Evolutionary conservation across 2,888 invertebrate species (phyloP).

Genomic region (Aspidiotus rigidus): DNA sequence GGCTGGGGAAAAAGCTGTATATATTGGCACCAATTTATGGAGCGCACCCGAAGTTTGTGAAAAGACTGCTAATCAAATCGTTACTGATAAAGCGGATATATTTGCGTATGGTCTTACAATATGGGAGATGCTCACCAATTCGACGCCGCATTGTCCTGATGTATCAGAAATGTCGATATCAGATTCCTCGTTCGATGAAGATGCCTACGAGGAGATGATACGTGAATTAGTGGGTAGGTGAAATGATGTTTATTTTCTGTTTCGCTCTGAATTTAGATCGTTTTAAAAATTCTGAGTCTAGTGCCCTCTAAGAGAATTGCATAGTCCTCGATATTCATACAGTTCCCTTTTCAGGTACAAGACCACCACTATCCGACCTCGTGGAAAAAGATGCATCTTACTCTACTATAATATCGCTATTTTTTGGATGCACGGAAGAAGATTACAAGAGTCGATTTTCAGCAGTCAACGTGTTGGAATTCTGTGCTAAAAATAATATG

Average conservation of each 20-base stretch:
- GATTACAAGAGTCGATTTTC: slow-evolving; percentile 52
- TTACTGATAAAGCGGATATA: slow-evolving; percentile 65
- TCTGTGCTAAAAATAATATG: not conserved
- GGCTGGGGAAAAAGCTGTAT: slow-evolving; percentile 49
- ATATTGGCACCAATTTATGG: slow-evolving; percentile 70
- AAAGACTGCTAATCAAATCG: slow-evolving; percentile 42
- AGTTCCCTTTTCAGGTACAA: slow-evolving; percentile 49
- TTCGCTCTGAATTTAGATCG: too few species aligned
- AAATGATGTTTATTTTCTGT: not conserved
- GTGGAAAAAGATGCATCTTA: slow-evolving; percentile 49
- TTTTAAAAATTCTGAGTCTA: too few species aligned
- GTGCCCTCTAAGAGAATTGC: too few species aligned
- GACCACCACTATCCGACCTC: slow-evolving; percentile 57
- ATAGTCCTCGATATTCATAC: too few species aligned
- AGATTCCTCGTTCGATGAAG: slow-evolving; percentile 36
- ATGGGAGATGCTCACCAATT: slow-evolving; percentile 71
- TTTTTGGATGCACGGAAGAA: slow-evolving; percentile 52
- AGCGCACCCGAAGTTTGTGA: slow-evolving; percentile 64
- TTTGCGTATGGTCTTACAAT: slow-evolving; percentile 69
- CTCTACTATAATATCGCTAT: slow-evolving; percentile 44
- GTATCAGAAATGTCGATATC: slow-evolving; percentile 37
- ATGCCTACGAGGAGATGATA: slow-evolving; percentile 40
- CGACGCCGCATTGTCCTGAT: slow-evolving; percentile 54
- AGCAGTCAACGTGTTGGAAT: slow-evolving; percentile 42
- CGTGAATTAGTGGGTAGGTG: slow-evolving; percentile 34